phyloP scores from a whole-genome alignment of 2,113 vertebrate genomes.

The Rhinolophus sinicus region DNA sequence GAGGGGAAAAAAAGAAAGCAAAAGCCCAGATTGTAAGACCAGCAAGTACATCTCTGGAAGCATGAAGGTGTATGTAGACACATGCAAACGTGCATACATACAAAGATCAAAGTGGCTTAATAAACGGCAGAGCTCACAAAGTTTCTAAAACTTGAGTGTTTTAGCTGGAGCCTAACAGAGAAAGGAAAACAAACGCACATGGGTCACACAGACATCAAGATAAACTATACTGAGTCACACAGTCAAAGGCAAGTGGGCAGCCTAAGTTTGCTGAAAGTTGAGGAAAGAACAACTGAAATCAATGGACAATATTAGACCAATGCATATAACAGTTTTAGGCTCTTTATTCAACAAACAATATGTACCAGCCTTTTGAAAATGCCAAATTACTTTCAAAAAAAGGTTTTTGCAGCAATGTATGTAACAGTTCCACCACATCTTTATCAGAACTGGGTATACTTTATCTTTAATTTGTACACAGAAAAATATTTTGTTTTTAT shows the following conservation, averaged over 20 bases:
- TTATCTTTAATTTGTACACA: not conserved
- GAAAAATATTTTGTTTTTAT: not conserved
- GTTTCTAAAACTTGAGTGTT: not conserved
- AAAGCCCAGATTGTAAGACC: not conserved
- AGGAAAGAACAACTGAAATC: not conserved
- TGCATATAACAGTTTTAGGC: not conserved
- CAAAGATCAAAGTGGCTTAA: not conserved
- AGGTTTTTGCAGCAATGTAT: not conserved
- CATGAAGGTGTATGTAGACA: not conserved
- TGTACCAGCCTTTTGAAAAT: not conserved
- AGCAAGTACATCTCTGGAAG: not conserved
- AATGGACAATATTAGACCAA: not conserved
- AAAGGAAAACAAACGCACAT: constrained; percentile 8
- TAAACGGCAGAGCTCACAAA: not conserved
- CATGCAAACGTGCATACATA: not conserved
- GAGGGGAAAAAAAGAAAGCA: not conserved
- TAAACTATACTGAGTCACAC: not conserved
- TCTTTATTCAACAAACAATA: constrained; percentile 6
- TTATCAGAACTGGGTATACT: not conserved
- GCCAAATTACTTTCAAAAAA: not conserved
- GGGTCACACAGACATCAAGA: not conserved
- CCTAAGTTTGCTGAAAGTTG: not conserved
- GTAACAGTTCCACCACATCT: not conserved
- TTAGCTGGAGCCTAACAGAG: not conserved
- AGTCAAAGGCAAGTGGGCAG: not conserved